A percentile compares a stretch with the other conserved stretches of the same genome.
These are phyloP conservation scores for Phragmatobia fuliginosa DNA, from an alignment of 2,888 invertebrate species.

Conservation along the genomic window DNA sequence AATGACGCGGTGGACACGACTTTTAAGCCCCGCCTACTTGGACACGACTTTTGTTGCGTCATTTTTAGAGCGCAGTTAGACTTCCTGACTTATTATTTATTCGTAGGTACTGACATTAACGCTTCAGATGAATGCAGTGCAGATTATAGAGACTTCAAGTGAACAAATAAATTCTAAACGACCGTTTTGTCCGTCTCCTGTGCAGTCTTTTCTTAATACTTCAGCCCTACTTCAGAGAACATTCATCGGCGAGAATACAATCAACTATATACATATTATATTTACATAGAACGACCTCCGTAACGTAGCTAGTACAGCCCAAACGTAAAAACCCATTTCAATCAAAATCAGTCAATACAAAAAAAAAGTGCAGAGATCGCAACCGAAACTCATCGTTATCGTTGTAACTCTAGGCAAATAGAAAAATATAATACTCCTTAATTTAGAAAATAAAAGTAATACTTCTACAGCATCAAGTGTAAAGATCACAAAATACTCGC, in stretches of 20 bases:
- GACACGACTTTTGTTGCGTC: too few relatives aligned
- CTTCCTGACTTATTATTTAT: too few relatives aligned
- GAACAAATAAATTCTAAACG: constrained; percentile 26
- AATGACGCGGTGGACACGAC: too few relatives aligned
- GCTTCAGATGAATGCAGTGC: not conserved
- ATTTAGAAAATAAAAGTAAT: constrained; percentile 54
- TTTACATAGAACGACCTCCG: constrained; percentile 57
- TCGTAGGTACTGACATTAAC: not conserved
- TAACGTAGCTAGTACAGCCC: constrained; percentile 49
- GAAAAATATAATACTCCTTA: constrained; percentile 65
- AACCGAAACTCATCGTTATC: constrained; percentile 56
- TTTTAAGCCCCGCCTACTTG: too few relatives aligned
- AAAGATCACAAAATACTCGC: constrained; percentile 47
- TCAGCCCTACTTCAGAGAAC: constrained; percentile 39
- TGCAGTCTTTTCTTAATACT: constrained; percentile 55
- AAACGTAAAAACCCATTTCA: constrained; percentile 40
- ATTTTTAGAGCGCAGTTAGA: too few relatives aligned
- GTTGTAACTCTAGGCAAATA: constrained; percentile 64
- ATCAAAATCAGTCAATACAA: constrained; percentile 72
- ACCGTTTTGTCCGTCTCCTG: constrained; percentile 31
- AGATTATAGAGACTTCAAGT: constrained; percentile 33
- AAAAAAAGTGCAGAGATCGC: constrained; percentile 62
- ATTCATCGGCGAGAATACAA: constrained; percentile 38
- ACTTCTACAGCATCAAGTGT: constrained; percentile 53
- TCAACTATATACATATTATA: constrained; percentile 62